Percentiles rank a stretch among this genome's conserved stretches.
Evolutionary conservation across 2,113 vertebrate species (phyloP).

Genomic region (Gopherus evgoodei): DNA sequence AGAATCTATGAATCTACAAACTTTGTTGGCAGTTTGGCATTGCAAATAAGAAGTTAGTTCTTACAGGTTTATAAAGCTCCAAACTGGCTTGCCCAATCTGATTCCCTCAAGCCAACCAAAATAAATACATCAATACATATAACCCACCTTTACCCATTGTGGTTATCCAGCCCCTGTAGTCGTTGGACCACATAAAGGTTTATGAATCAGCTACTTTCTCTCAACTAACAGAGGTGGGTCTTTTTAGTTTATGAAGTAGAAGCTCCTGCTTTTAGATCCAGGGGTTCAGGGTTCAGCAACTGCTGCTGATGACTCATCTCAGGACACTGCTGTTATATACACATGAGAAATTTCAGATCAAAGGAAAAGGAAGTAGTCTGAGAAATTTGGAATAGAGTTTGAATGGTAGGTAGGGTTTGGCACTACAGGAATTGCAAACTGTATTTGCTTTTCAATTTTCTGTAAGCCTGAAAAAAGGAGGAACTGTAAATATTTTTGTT

Average conservation of each 20-base stretch:
- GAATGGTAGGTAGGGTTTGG: background rate
- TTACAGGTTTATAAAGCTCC: constrained; percentile 7
- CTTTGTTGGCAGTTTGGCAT: constrained; percentile 22
- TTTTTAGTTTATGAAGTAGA: background rate
- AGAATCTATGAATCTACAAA: background rate
- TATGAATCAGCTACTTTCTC: background rate
- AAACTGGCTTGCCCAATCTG: background rate
- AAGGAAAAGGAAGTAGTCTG: background rate
- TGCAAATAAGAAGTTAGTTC: constrained; percentile 1
- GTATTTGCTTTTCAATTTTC: background rate
- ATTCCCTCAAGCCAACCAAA: background rate
- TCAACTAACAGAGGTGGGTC: background rate
- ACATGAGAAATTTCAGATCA: background rate
- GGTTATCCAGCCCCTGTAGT: background rate
- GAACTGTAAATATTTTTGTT: background rate
- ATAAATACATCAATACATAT: constrained; percentile 18
- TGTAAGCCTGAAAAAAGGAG: background rate
- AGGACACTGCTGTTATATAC: background rate
- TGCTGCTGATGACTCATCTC: background rate
- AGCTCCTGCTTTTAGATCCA: background rate
- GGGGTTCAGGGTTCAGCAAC: background rate
- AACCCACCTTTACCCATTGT: background rate
- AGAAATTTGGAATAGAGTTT: background rate
- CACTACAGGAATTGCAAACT: background rate
- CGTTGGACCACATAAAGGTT: background rate